Evolutionary conservation across 2,113 vertebrate genomes (phyloP), one percentile per base, ranked within the genome.

Genomic region (Cheirogaleus medius): DNA sequence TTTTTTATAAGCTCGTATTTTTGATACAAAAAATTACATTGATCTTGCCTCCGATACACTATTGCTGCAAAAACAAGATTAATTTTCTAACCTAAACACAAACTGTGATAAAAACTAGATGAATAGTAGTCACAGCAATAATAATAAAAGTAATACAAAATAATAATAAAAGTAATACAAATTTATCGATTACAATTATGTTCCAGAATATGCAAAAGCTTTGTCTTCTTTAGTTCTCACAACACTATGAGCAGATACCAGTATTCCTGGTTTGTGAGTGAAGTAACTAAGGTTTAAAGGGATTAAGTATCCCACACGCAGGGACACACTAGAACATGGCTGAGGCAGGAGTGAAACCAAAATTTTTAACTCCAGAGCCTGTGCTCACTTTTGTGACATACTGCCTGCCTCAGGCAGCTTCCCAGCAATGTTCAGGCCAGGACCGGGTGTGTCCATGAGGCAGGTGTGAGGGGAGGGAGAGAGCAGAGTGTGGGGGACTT

Each of bases 81-180:
- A 68, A 91, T 87, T 95, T 80, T 95, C 12, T 86, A 73, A 42
- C 6, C 32, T 34, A 90, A 66, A 82, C 34, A 81, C 77, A 91
- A 74, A 64, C 52, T 81, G 44, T 29, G 37, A 69, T 95, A 77
- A 18, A 90, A 96, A 69, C 63, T 90, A 23, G 23, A 74, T 29
- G 76, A n/a, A 64, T 21, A 25, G 11, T 63, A 52, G 39, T 81
- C 15, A 49, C 27, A 82, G 52, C 91, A 93, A 58, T 78, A 71
- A 52, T 74, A 73, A 63, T n/a, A 52, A 52, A 52, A 52, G 49
- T 52, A 52, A 52, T 52, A 52, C 49, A 52, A 14, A 58, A n/a
- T 23, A 90, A 66, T 49, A 84, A 80, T 54, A 34, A 56, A 83
- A 76, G 68, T 60, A 88, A 85, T 60, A 85, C 58, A 27, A n/a